Evolutionary conservation across 2,113 vertebrate species (phyloP).

Genomic region (Hippocampus zosterae): DNA sequence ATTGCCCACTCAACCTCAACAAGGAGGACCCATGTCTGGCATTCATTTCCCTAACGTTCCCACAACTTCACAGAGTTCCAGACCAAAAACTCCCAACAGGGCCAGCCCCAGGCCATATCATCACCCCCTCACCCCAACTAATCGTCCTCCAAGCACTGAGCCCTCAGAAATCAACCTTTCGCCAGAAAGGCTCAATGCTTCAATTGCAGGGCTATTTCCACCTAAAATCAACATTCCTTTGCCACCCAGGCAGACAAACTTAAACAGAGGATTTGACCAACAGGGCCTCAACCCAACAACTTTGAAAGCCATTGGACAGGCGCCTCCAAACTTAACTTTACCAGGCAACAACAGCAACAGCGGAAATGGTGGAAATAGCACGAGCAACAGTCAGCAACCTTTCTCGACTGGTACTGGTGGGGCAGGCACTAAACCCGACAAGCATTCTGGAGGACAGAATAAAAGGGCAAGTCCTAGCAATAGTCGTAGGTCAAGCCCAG

Average conservation of each 20-base stretch:
- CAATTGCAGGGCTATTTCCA: conserved; percentile 95
- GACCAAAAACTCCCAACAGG: conserved; percentile 95
- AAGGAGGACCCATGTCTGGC: conserved; percentile 76
- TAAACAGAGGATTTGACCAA: conserved; percentile 94
- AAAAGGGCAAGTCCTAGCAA: conserved; percentile 94
- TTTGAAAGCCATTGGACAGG: conserved; percentile 96
- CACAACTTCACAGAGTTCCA: conserved; percentile 86
- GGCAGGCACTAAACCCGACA: conserved; percentile 80
- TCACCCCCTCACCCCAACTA: conserved; percentile 92
- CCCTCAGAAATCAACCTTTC: conserved; percentile 97
- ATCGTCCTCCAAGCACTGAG: conserved; percentile 95
- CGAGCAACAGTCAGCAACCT: conserved; percentile 63
- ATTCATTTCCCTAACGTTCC: conserved; percentile 89
- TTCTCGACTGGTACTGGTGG: conserved; percentile 53
- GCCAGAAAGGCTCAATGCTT: conserved; percentile 95
- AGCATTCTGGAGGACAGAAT: conserved; percentile 77
- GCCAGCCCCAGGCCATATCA: conserved; percentile 96
- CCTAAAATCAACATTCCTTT: conserved; percentile 98
- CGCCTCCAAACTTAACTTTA: conserved; percentile 80
- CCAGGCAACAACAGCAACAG: conserved; percentile 64
- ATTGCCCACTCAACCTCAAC: conserved; percentile 73
- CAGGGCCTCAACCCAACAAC: conserved; percentile 98
- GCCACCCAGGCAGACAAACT: conserved; percentile 86
- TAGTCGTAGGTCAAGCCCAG: conserved; percentile 90
- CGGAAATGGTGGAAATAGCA: conserved; percentile 59